Conservation (phyloP, 2,888 invertebrate species). For the Latheticus oryzae region DNA sequence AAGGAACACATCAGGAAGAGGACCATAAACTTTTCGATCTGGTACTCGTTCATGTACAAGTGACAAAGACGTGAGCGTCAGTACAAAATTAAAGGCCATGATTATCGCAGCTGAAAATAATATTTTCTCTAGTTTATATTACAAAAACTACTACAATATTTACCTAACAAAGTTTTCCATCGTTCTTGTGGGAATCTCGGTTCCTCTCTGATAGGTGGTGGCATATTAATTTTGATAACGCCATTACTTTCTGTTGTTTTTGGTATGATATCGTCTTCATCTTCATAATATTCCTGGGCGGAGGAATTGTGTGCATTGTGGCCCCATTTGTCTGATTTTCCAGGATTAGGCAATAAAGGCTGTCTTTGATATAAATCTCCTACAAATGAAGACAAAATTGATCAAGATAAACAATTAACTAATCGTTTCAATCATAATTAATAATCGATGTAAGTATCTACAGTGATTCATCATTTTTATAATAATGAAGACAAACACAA, state of each 20-base stretch:
- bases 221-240: conserved; percentile 73
- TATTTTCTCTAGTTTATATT: conserved; percentile 1
- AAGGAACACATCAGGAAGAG: conserved; percentile 86
- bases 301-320: conserved; percentile 59
- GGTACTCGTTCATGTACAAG: conserved; percentile 90
- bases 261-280: conserved; percentile 65
- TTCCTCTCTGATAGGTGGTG: conserved; percentile 78
- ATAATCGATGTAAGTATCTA: no score
- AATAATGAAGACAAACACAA: no score
- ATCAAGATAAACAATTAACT: no score
- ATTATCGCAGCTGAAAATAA: conserved; percentile 71
- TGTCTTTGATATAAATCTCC: conserved; percentile 72
- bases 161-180: conserved; percentile 80
- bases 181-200: conserved; percentile 85
- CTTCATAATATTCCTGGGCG: conserved; percentile 65
- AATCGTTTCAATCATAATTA: no score
- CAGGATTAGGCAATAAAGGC: conserved; percentile 69
- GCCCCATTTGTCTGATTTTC: conserved; percentile 67
- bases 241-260: conserved; percentile 64
- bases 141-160: conserved; percentile 42
- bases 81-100: conserved; percentile 72
- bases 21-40: conserved; percentile 77
- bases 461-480: no score
- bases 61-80: conserved; percentile 80
- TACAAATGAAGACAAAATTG: no score